These are phyloP conservation scores for Polymixis lichenea DNA, from an alignment of 2,888 invertebrate species.

Conservation along the genomic window DNA sequence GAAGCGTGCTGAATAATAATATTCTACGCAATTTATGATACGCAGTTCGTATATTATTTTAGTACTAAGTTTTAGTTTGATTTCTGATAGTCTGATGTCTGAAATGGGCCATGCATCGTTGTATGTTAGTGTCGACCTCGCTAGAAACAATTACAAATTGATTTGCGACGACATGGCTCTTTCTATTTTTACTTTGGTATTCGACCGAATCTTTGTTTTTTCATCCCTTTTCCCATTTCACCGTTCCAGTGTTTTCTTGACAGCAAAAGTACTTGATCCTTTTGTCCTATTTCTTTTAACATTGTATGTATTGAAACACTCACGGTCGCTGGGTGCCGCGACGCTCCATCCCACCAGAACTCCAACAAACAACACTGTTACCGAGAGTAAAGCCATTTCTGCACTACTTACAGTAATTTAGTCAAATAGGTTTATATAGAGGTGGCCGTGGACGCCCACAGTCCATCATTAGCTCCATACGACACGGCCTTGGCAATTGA, in stretches of 20 bases:
- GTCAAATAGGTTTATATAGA: constrained; percentile 84
- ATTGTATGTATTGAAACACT: constrained; percentile 70
- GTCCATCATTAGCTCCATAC: constrained; percentile 80
- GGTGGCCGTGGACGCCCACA: constrained; percentile 84
- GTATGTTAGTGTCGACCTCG: background rate
- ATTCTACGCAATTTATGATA: constrained; percentile 43
- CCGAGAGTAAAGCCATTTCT: constrained; percentile 77
- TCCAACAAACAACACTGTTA: constrained; percentile 73
- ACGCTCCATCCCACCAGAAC: constrained; percentile 72
- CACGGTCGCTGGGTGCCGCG: constrained; percentile 79
- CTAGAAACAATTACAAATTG: background rate
- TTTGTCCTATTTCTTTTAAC: constrained; percentile 24
- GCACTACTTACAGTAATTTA: constrained; percentile 78
- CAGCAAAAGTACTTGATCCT: constrained; percentile 32
- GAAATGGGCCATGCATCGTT: background rate
- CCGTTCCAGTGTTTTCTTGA: constrained; percentile 14
- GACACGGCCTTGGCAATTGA: constrained; percentile 83
- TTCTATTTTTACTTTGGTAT: background rate
- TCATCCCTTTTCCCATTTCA: constrained; percentile 21
- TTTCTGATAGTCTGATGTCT: background rate
- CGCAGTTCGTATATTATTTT: constrained; percentile 29
- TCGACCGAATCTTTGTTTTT: constrained; percentile 8
- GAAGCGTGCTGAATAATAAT: constrained; percentile 62
- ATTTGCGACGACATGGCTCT: background rate
- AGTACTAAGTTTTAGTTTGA: constrained; percentile 5